Base-by-base conservation (phyloP, 1,140 invertebrate genomes). In the Conus betulinus region DNA sequence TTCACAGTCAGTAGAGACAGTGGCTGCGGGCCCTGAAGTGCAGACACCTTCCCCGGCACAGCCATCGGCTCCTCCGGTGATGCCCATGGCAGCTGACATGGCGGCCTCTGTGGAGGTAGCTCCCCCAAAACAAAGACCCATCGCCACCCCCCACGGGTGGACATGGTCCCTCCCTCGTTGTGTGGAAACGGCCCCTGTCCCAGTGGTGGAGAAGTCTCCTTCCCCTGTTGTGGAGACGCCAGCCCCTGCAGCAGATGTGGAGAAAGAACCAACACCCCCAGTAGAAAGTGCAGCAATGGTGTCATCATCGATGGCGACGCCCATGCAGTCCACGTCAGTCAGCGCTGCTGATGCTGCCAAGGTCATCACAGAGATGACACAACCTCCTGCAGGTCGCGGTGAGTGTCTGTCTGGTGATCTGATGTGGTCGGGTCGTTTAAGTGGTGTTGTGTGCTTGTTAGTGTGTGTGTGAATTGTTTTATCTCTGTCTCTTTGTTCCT, bases 1-100 rank as follows among this genome's bases (percentile, higher is more conserved):
- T 10, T 51, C 39, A 15, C 79, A 53, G 51, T 15, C 52, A 23
- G 79, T 81, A 81, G 79, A 81, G 79, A 81, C 79, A 53, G 51
- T 53, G 23, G 79, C 39, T 6, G 51, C 79, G 53, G 79, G 52
- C 52, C 76, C 76, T n/a, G 51, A 53, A 15, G 79, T 81, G 8
- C 79, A 81, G 79, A 81, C 79, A 52, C 79, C 79, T n/a, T n/a
- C 79, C 23, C 79, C 79, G 39, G 79, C 79, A 7, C 79, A 5
- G 51, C 23, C 67, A 1, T n/a, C 76, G 39, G 79, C 79, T 53
- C 13, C 79, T 17, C n/a, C 79, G 15, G 79, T 53, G 13, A 53
- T 81, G 79, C 76, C 57, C 15, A 15, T 60, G 57, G 8, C 57
- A 7, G 11, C 67, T n/a, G 6, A 71, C 17, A 6, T 71, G 8